Evolutionary conservation across 2,888 invertebrate genomes (phyloP).

Genomic region (Nephrotoma guestfalica): DNA sequence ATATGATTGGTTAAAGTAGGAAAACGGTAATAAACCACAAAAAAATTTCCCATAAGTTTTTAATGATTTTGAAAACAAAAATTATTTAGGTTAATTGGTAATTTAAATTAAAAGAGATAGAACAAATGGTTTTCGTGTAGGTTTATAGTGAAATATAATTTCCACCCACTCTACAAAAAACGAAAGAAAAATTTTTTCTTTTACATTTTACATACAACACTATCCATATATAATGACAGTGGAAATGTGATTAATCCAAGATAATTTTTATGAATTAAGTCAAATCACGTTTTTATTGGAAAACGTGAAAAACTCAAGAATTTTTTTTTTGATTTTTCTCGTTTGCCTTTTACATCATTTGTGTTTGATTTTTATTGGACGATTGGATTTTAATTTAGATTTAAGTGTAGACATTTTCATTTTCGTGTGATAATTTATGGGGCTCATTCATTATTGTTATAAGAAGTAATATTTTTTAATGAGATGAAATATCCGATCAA

Average conservation of each 20-base stretch:
- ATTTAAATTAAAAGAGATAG: not conserved
- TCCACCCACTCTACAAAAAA: not conserved
- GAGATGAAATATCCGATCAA: too few relatives aligned
- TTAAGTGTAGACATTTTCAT: not conserved
- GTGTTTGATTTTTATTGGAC: not conserved
- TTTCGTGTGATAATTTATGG: not conserved
- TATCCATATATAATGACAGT: not conserved
- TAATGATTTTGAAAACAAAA: not conserved
- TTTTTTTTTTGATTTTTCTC: not conserved
- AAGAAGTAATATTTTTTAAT: not conserved
- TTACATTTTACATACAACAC: not conserved
- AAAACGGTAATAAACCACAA: conserved; percentile 7
- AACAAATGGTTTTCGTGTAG: not conserved
- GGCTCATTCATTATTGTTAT: not conserved
- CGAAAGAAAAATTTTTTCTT: not conserved
- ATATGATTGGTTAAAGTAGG: not conserved
- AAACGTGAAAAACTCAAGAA: not conserved
- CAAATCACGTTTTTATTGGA: not conserved
- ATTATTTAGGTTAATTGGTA: not conserved
- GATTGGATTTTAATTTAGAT: not conserved
- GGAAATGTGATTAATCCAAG: not conserved
- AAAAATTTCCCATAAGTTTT: not conserved
- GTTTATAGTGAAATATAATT: not conserved
- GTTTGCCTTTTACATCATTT: not conserved
- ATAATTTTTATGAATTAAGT: not conserved